Evolutionary conservation across 2,797 vertebrate genomes (phyloP), one percentile per base, ranked within the genome.

Genomic region (Siniperca obscura): DNA sequence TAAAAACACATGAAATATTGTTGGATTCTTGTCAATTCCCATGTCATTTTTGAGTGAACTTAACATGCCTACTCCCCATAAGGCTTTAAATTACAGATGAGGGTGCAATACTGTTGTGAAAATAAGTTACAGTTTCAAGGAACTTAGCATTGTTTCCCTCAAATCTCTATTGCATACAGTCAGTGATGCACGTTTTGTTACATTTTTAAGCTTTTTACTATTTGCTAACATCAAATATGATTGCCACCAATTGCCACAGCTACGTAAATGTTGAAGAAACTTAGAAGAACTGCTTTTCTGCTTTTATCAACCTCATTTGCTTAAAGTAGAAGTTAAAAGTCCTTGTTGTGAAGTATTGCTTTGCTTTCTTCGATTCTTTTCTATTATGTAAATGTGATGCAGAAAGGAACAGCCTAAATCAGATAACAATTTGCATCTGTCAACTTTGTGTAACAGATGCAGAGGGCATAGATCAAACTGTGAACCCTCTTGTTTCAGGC

Each of bases 341-440:
- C 25, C 2, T 62, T 30, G 5, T 56, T 30, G 8, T 82, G 36
- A 69, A 30, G 46, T 52, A 36, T 62, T 59, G 27, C 61, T 80
- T 59, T 67, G 40, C 52, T 76, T 74, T 76, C 42, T 57, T 74
- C 17, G 8, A 27, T 67, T 53, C 5, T 76, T 84, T 72, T 38
- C 13, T 77, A 46, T 78, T 81, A 85, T 88, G 71, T 81, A 79
- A 88, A 88, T 89, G 74, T 57, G 55, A 30, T 74, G 53, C 56
- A 46, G 62, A 70, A 75, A 65, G 75, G 60, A 80, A 55, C 72
- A 17, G 22, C 30, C 5, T 65, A 16, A 75, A 88, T 79, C 77
- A 44, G 89, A 92, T 89, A 67, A 85, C 79, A 82, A 87, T 83
- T 86, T 89, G 91, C 92, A 94, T 94, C 91, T 94, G 93, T 86